Evolutionary conservation across 2,888 invertebrate species (phyloP), one percentile per base, ranked within the genome.

Genomic region (Nephrotoma guestfalica): DNA sequence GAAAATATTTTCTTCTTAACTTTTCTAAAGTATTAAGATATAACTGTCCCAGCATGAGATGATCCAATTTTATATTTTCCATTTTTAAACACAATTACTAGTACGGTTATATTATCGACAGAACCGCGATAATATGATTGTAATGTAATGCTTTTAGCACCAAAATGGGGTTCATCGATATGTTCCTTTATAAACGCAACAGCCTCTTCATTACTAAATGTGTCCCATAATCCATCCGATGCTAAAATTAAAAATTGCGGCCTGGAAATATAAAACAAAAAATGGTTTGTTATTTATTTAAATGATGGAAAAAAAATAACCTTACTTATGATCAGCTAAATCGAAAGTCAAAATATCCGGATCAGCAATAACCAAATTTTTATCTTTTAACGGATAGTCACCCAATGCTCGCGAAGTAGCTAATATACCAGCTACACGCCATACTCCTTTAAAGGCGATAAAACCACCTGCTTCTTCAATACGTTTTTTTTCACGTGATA

Each of bases 181-280:
- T 96, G 94, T 89, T 97, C 96, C 91, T 96, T 96, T 86, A 98
- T 95, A 91, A 96, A 98, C 89, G 94, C 95, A 13, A 98, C 95
- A 41, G 98, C 98, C 91, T 98, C 98, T 90, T 98, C 98, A 91
- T 98, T 98, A 83, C 95, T 94, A 91, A 98, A 98, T 30, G 97
- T 97, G 91, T 99, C 99, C 98, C 98, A 99, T 45, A 99, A 93
- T 1, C 99, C 99, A 92, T 99, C 99, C 0, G 98, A 97, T 13
- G 98, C 99, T 87, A 99, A 93, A 88, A 99, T 95, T 88, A 98
- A 92, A 91, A 99, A 99, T 92, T 95, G 94, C 0, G 98, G 97
- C 90, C 92, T 92, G 86, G 0, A 88, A 87, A 83, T 13, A 30
- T 30, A 30, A 30, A 30, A 30, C 30, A 30, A 43, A 41, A 85